phyloP scores from a whole-genome alignment of 2,888 invertebrate genomes.

The Troides aeacus region DNA sequence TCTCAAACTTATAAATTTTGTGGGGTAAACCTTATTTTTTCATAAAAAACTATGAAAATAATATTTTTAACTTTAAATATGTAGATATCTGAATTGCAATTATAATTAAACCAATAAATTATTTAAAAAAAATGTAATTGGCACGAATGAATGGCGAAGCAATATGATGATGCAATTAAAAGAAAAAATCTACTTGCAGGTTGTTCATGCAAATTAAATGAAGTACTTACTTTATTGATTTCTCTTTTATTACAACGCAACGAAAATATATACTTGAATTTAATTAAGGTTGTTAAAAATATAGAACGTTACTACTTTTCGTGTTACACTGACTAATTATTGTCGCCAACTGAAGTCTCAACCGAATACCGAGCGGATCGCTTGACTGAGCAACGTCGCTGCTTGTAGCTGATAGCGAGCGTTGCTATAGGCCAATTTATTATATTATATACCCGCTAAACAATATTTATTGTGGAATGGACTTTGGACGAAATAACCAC shows the following conservation, averaged over 20 bases:
- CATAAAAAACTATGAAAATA: too few relatives aligned
- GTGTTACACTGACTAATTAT: conserved; percentile 14
- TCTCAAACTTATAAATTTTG: too few relatives aligned
- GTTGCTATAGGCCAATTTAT: conserved; percentile 13
- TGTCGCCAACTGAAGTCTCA: conserved; percentile 23
- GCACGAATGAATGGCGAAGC: not conserved
- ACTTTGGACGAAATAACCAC: conserved; percentile 25
- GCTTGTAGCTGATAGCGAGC: conserved; percentile 19
- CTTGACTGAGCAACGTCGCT: conserved; percentile 8
- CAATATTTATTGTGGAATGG: conserved; percentile 18
- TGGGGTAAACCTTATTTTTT: too few relatives aligned
- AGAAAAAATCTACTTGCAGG: not conserved
- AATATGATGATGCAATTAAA: not conserved
- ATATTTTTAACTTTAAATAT: too few relatives aligned
- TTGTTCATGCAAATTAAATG: not conserved
- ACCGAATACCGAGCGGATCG: conserved; percentile 1
- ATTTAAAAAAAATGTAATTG: not conserved
- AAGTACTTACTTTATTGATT: conserved; percentile 2
- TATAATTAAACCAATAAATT: not conserved
- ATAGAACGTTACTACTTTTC: conserved; percentile 9
- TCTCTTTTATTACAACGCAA: not conserved
- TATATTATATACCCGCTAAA: conserved; percentile 15
- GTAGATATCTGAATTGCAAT: not conserved
- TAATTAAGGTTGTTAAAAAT: not conserved
- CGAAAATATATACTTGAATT: not conserved